Base-by-base conservation (phyloP, 2,797 vertebrate species). In the Margarornis squamiger region DNA sequence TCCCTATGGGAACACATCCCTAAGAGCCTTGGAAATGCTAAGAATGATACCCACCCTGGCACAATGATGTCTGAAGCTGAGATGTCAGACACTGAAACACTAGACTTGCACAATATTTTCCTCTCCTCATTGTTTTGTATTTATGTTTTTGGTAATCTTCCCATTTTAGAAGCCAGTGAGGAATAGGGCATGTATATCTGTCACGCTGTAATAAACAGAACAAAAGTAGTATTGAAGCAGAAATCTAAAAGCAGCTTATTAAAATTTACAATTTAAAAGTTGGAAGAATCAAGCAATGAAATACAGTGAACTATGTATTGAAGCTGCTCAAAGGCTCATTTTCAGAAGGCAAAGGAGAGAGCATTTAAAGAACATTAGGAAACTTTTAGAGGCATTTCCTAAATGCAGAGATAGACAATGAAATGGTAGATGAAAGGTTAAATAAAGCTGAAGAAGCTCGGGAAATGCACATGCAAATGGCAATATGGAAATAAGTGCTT, bases 1-100 rank as follows among this genome's bases (percentile, higher is more conserved):
- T 19, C 41, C 30, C 23, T 18, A 3, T 0, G 3, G 54, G 62
- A 46, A 45, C 21, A 19, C 30, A 4, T 0, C 20, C 39, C 29
- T 63, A 63, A 32, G 2, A 20, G 4, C 20, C 29, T 43, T 11
- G 17, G 34, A 22, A 24, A 27, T 46, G 52, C 21, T 19, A 27
- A 4, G 43, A 48, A 21, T 9, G 1, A 2, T 6, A 27, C 32
- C 21, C 27, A 10, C 3, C 45, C 23, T 6, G 14, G 3, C 14
- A 32, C 34, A 34, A 3, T 1, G 10, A 32, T 26, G 3, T 19
- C 49, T 2, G 7, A 27, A 34, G 32, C 21, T 84, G 62, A 76
- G 36, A 62, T n/a, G 49, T 39, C 24, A 65, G 30, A 19, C 22
- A 6, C 12, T 5, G 11, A 71, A 86, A 30, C 0, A 2, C 3